Percentiles rank a stretch among this genome's conserved stretches.
phyloP scores from a whole-genome alignment of 2,888 invertebrate species.

The Chymomyza fuscimana region DNA sequence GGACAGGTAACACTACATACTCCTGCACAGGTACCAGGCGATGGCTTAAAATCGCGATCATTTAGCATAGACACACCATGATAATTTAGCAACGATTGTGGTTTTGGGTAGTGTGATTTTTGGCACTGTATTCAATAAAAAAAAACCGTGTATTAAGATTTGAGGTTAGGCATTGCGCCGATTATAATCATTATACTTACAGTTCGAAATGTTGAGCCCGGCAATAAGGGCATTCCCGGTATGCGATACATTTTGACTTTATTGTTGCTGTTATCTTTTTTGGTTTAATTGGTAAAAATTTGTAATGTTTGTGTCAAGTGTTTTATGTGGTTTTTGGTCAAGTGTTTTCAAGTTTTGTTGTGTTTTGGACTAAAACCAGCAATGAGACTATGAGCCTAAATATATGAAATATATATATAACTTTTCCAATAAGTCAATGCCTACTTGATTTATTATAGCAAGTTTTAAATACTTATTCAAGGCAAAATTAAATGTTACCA shows the following conservation, averaged over 20 bases:
- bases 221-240: conserved; percentile 86
- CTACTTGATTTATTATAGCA: no score
- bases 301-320: no score
- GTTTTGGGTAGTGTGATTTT: conserved; percentile 79
- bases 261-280: conserved; percentile 8
- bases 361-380: no score
- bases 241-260: conserved; percentile 81
- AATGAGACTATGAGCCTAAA: no score
- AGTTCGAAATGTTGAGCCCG: conserved; percentile 86
- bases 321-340: no score
- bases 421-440: no score
- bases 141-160: background rate
- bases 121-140: conserved; percentile 31
- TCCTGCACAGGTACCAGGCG: conserved; percentile 81
- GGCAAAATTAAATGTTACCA: no score
- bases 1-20: conserved; percentile 76
- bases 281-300: conserved; percentile 14
- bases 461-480: no score
- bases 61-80: conserved; percentile 83
- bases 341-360: no score
- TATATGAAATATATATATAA: no score
- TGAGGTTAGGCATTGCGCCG: no score
- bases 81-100: conserved; percentile 83
- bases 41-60: conserved; percentile 83
- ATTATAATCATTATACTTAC: conserved; percentile 80